Base-by-base conservation (phyloP, 2,113 vertebrate species). In the Rissa tridactyla region DNA sequence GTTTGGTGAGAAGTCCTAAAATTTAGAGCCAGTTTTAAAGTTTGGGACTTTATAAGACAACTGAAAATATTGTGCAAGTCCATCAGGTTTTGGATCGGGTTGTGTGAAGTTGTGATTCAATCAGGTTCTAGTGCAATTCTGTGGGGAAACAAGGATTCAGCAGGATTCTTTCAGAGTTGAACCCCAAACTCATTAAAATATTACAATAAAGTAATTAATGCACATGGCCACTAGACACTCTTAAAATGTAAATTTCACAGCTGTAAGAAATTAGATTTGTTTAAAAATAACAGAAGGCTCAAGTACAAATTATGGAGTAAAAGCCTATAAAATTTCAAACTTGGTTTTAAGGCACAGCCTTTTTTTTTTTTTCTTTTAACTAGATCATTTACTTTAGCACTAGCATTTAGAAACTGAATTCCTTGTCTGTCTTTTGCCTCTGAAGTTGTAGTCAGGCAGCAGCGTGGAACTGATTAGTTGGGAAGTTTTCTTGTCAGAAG, bases 201-300 rank as follows among this genome's bases (percentile, higher is more conserved):
- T 94, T 96, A 95, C 96, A 97, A 97, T 96, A 96, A 97, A 97
- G 97, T 97, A 97, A 97, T 97, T 96, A 97, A 97, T 96, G 95
- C 90, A 94, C 90, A 96, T 95, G 96, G 96, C 95, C 96, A 97
- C 97, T 97, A 97, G 95, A 97, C 95, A 96, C 96, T 97, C 94
- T 97, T 97, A 97, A 97, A 97, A 97, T 96, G 97, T 97, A 97
- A 97, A 97, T 97, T 97, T 97, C 95, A 97, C 95, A 97, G 95
- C 96, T 97, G 97, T 97, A 97, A 97, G 97, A 96, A 97, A 97
- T 97, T 97, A 96, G 94, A 96, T 96, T 97, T 97, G 97, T 97
- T 97, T 97, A 97, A 97, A 97, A 97, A 97, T 97, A 97, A 97
- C 96, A 97, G 96, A 97, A 97, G 94, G 95, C 97, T 95, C 84